phyloP scores from a whole-genome alignment of 2,888 invertebrate genomes.

The Xestoiulus laeticollis region DNA sequence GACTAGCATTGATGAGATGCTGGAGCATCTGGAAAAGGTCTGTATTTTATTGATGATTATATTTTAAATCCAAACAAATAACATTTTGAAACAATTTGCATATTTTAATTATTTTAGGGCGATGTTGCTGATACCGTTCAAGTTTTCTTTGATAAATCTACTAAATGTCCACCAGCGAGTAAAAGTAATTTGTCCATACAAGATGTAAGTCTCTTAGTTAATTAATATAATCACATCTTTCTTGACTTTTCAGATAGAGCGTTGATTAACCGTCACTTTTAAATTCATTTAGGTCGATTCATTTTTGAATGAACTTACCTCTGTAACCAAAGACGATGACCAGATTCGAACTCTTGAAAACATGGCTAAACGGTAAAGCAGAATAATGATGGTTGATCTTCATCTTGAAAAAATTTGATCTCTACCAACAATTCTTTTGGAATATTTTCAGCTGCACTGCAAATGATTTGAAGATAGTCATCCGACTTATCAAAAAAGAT shows the following conservation, averaged over 20 bases:
- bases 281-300: constrained; percentile 69
- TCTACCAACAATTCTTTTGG: not conserved
- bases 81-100: no score
- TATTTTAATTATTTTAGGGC: constrained; percentile 66
- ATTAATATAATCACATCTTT: no score
- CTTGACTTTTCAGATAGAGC: no score
- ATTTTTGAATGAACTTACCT: constrained; percentile 77
- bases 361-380: constrained; percentile 64
- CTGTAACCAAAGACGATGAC: constrained; percentile 85
- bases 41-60: not conserved
- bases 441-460: constrained; percentile 73
- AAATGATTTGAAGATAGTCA: constrained; percentile 84
- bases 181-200: constrained; percentile 78
- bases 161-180: constrained; percentile 69
- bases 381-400: not conserved
- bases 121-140: constrained; percentile 89
- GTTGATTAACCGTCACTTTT: not conserved
- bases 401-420: not conserved
- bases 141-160: constrained; percentile 74
- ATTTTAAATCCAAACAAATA: not conserved
- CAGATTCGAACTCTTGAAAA: constrained; percentile 79
- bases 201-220: constrained; percentile 65
- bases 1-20: constrained; percentile 80
- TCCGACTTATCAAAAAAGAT: constrained; percentile 90
- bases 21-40: constrained; percentile 80